phyloP scores from a whole-genome alignment of 2,888 invertebrate species.

The Imbricaverruca yamaguchii region DNA sequence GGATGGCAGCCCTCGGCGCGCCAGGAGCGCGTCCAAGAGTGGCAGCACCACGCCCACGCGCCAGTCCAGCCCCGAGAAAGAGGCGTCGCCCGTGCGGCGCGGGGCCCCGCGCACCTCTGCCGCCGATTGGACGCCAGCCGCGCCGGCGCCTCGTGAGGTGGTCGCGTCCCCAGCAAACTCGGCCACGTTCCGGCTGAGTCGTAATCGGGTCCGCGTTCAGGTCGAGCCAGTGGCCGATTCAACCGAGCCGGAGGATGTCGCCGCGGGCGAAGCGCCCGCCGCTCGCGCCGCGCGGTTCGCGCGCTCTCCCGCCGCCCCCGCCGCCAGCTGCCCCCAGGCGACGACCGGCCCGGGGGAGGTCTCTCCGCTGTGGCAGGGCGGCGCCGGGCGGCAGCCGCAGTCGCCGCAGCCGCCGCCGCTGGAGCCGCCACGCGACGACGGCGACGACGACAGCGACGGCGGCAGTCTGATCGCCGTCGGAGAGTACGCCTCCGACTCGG shows the following conservation, averaged over 20 bases:
- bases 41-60: constrained; percentile 2
- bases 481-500: constrained; percentile 3
- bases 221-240: too few species aligned
- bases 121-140: background rate
- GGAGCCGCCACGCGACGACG: background rate
- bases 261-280: too few species aligned
- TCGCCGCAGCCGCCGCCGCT: background rate
- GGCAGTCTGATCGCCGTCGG: background rate
- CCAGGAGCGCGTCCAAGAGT: constrained; percentile 1
- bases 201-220: background rate
- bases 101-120: background rate
- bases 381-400: background rate
- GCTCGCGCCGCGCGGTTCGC: too few species aligned
- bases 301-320: background rate
- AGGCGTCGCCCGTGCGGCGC: background rate
- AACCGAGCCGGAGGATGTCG: too few species aligned
- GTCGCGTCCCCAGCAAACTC: background rate
- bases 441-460: background rate
- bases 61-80: background rate
- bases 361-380: too few species aligned
- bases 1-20: background rate
- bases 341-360: too few species aligned
- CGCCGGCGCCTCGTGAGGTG: background rate
- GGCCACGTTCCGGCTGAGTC: background rate
- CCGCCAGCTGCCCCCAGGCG: background rate